Evolutionary conservation across 2,888 invertebrate species (phyloP).

Genomic region (Drosophila subquinaria): DNA sequence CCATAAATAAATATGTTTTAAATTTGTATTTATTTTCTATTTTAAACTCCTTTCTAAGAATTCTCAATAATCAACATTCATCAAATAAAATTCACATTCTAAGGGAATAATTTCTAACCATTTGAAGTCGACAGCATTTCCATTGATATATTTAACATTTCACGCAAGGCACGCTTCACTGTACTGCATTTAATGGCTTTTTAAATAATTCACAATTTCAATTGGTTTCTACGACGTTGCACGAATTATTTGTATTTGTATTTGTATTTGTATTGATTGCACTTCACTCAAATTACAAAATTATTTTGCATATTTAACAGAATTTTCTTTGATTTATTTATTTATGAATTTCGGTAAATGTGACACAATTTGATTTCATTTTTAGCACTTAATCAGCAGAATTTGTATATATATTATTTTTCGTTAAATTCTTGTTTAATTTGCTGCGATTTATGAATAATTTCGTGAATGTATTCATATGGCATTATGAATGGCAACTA

Average conservation of each 20-base stretch:
- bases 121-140: not conserved
- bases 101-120: not conserved
- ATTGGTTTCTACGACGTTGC: constrained; percentile 23
- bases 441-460: constrained; percentile 21
- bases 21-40: not conserved
- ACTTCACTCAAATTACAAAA: constrained; percentile 46
- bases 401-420: constrained; percentile 4
- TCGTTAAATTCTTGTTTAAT: constrained; percentile 4
- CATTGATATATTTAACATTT: not conserved
- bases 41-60: not conserved
- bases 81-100: not conserved
- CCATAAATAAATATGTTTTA: not conserved
- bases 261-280: constrained; percentile 13
- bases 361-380: constrained; percentile 33
- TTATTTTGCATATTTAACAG: constrained; percentile 18
- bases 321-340: constrained; percentile 5
- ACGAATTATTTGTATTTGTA: constrained; percentile 8
- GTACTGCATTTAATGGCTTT: constrained; percentile 4
- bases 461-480: constrained; percentile 31
- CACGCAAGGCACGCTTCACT: constrained; percentile 24
- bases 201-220: constrained; percentile 21
- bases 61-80: not conserved
- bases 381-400: constrained; percentile 48
- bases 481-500: constrained; percentile 49
- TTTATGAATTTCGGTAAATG: constrained; percentile 14